Percentiles rank a stretch among this genome's conserved stretches.
Conservation (phyloP, 2,113 vertebrate genomes). For the Raja brachyura region DNA sequence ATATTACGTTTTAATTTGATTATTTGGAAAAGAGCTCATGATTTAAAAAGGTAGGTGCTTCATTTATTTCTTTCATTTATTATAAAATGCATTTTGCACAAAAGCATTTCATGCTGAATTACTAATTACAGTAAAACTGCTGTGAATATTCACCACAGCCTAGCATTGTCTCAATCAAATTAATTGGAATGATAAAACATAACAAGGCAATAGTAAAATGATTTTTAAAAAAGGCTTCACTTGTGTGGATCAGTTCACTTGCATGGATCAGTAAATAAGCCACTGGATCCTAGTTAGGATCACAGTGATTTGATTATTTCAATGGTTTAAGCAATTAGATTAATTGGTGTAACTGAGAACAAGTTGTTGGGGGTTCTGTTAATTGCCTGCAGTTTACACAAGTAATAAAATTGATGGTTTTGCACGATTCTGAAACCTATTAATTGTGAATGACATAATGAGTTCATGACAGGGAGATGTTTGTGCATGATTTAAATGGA, state of each 20-base stretch:
- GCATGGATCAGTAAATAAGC: not conserved
- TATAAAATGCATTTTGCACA: not conserved
- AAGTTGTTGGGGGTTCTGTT: not conserved
- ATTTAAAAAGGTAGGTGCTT: not conserved
- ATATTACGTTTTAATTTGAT: not conserved
- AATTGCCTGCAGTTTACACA: not conserved
- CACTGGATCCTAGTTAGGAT: not conserved
- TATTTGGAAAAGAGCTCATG: not conserved
- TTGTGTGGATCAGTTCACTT: not conserved
- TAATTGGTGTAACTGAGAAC: not conserved
- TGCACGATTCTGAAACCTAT: not conserved
- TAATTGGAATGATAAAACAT: not conserved
- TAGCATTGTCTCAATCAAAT: not conserved
- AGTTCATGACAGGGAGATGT: not conserved
- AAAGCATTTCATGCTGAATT: not conserved
- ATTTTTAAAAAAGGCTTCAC: not conserved
- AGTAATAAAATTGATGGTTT: slow-evolving; percentile 1
- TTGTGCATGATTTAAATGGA: slow-evolving; percentile 13
- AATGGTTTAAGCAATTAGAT: not conserved
- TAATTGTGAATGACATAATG: slow-evolving; percentile 13
- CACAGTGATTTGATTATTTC: slow-evolving; percentile 20
- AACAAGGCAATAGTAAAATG: not conserved
- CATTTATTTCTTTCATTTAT: not conserved
- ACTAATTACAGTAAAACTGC: not conserved
- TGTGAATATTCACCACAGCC: not conserved